These are phyloP conservation scores for Leptinotarsa undecemlineata DNA, from an alignment of 1,140 invertebrate species.

Conservation along the genomic window DNA sequence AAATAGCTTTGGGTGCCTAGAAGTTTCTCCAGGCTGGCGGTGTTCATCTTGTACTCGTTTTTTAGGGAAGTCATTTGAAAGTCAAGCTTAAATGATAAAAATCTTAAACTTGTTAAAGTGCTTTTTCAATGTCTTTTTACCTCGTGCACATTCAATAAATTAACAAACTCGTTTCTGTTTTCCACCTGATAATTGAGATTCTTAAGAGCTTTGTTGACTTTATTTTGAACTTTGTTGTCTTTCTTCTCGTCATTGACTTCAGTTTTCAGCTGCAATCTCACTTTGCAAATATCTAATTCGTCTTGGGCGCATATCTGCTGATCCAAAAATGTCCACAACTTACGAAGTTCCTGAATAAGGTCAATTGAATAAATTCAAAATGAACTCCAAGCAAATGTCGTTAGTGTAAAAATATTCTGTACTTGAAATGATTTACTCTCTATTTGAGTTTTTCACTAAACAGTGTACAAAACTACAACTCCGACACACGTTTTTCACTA, in stretches of 20 bases:
- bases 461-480: too few species aligned
- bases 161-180: conserved; percentile 53
- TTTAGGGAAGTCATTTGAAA: conserved; percentile 43
- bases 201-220: conserved; percentile 45
- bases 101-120: not conserved
- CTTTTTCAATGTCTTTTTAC: conserved; percentile 44
- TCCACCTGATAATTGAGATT: conserved; percentile 44
- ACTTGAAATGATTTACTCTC: too few species aligned
- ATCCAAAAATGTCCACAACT: conserved; percentile 64
- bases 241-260: conserved; percentile 34
- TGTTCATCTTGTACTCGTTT: conserved; percentile 45
- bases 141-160: conserved; percentile 59
- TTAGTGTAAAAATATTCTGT: too few species aligned
- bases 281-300: conserved; percentile 76
- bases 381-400: too few species aligned
- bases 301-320: conserved; percentile 68
- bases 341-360: conserved; percentile 55
- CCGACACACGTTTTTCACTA: too few species aligned
- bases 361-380: too few species aligned
- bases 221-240: conserved; percentile 19
- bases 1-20: conserved; percentile 56
- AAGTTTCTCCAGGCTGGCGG: conserved; percentile 54
- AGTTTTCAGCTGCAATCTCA: conserved; percentile 62
- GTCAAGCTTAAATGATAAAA: conserved; percentile 45
- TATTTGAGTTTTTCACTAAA: too few species aligned